Percentiles rank a stretch among this genome's conserved stretches.
Evolutionary conservation across 2,888 invertebrate species (phyloP).

Genomic region (Camptogramma bilineatum): DNA sequence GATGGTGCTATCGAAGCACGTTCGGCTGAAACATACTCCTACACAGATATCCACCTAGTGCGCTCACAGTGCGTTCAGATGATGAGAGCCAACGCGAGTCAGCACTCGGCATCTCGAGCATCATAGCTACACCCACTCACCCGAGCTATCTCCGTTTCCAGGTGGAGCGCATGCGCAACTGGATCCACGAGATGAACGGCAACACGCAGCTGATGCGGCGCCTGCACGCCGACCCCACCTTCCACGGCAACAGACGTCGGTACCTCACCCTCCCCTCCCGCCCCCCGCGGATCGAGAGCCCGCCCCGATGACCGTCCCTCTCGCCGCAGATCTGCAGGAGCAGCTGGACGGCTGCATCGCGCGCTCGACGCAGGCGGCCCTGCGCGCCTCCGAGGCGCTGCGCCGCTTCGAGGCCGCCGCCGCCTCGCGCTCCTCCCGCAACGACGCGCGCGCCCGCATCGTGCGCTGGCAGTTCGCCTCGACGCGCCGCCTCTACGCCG

Average conservation of each 20-base stretch:
- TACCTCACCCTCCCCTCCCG: slow-evolving; percentile 18
- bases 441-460: slow-evolving; percentile 79
- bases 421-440: slow-evolving; percentile 57
- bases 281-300: not conserved
- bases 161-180: slow-evolving; percentile 80
- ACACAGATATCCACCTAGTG: too few relatives aligned
- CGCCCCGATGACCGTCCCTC: not conserved
- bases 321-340: slow-evolving; percentile 82
- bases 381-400: slow-evolving; percentile 83
- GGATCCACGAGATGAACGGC: slow-evolving; percentile 79
- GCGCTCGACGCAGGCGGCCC: slow-evolving; percentile 79
- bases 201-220: slow-evolving; percentile 79
- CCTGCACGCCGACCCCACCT: slow-evolving; percentile 86
- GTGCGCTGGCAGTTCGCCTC: slow-evolving; percentile 79
- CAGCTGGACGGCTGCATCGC: slow-evolving; percentile 86
- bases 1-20: too few relatives aligned
- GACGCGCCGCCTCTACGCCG: slow-evolving; percentile 75
- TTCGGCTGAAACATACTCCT: too few relatives aligned
- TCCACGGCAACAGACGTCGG: slow-evolving; percentile 73
- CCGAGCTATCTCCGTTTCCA: slow-evolving; percentile 48
- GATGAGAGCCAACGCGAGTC: not conserved
- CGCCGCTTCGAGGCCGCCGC: slow-evolving; percentile 73
- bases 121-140: not conserved
- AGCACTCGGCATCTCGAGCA: not conserved
- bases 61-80: too few relatives aligned